A percentile compares a stretch with the other conserved stretches of the same genome.
Conservation (phyloP, 2,797 vertebrate species). For the Jordanella pulchra region DNA sequence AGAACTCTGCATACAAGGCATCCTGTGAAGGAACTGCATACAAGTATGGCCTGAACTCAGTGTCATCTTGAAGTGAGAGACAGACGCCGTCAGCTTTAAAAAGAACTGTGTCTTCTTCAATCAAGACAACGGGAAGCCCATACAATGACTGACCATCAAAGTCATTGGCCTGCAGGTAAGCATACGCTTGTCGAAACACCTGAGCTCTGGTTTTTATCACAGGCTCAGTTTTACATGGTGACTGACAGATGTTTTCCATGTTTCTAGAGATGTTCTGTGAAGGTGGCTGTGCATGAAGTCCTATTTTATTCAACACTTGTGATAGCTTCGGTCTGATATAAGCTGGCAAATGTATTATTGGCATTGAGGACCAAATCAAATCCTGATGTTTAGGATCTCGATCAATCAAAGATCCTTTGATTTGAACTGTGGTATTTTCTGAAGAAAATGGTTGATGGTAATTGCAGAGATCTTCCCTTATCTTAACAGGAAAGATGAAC, state of each 20-base stretch:
- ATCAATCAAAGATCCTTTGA: constrained; percentile 73
- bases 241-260: constrained; percentile 72
- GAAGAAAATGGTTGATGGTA: constrained; percentile 65
- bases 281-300: constrained; percentile 65
- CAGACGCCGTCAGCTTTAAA: constrained; percentile 44
- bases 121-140: constrained; percentile 72
- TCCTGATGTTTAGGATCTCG: constrained; percentile 29
- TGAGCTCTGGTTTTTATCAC: constrained; percentile 53
- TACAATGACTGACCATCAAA: constrained; percentile 51
- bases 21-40: constrained; percentile 40
- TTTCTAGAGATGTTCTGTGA: constrained; percentile 63
- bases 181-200: constrained; percentile 67
- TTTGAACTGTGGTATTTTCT: constrained; percentile 53
- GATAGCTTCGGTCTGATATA: accelerated
- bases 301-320: constrained; percentile 46
- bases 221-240: constrained; percentile 43
- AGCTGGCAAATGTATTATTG: constrained; percentile 61
- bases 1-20: constrained; percentile 55
- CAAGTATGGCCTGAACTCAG: constrained; percentile 75
- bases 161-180: constrained; percentile 41
- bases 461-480: constrained; percentile 49
- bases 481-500: constrained; percentile 72
- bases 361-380: constrained; percentile 78
- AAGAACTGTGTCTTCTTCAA: constrained; percentile 71
- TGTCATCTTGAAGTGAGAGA: neutral